These are phyloP conservation scores for Sebastes diaconus DNA, from an alignment of 2,797 vertebrate genomes.

Conservation along the genomic window DNA sequence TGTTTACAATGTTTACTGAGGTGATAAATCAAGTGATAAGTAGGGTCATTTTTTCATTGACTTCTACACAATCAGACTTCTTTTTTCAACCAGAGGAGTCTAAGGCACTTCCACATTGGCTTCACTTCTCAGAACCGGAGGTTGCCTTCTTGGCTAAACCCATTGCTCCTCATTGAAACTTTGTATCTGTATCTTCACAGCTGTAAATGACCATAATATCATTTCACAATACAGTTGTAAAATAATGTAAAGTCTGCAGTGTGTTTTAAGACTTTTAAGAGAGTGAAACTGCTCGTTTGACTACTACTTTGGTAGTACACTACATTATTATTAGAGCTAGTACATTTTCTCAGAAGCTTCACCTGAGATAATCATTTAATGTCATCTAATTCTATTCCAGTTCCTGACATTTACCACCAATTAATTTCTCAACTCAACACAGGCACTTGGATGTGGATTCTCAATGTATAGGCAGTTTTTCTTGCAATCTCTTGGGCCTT, in stretches of 20 bases:
- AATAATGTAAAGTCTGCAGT: background rate
- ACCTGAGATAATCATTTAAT: conserved; percentile 1
- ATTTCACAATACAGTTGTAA: background rate
- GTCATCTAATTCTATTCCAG: background rate
- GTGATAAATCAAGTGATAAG: no score
- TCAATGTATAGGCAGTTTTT: conserved; percentile 7
- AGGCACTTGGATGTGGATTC: conserved; percentile 5
- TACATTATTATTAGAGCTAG: background rate
- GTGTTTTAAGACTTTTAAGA: background rate
- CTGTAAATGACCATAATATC: background rate
- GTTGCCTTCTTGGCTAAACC: background rate
- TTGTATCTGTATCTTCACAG: background rate
- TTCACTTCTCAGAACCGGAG: no score
- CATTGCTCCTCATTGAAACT: background rate
- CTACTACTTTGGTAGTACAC: no score
- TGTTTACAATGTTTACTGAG: no score
- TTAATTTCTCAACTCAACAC: conserved; percentile 21
- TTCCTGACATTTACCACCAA: conserved; percentile 24
- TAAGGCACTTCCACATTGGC: no score
- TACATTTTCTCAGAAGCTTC: background rate
- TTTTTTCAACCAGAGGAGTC: no score
- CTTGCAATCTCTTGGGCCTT: conserved; percentile 28
- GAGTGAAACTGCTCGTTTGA: background rate
- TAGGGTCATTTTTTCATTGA: no score
- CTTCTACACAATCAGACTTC: no score